Evolutionary conservation across 2,797 vertebrate species (phyloP).

Genomic region (Leucoraja ocellata): DNA sequence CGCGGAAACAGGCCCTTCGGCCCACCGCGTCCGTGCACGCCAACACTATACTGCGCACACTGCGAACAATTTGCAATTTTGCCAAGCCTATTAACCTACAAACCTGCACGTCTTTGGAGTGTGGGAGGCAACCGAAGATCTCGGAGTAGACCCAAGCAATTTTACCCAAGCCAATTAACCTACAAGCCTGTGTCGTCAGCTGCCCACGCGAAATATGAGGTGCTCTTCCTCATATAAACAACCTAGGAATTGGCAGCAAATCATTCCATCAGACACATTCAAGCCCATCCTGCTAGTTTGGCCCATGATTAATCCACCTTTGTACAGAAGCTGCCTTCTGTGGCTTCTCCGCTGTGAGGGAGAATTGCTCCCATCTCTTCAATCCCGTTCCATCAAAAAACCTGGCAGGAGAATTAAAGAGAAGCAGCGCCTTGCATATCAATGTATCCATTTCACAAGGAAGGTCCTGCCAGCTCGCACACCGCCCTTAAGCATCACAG

Average conservation of each 20-base stretch:
- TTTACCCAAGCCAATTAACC: no score
- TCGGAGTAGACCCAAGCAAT: no score
- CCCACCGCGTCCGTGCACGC: no score
- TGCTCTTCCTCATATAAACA: no score
- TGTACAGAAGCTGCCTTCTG: background rate
- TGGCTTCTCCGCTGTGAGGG: background rate
- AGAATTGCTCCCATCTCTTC: background rate
- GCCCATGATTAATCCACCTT: constrained; percentile 7
- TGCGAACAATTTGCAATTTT: no score
- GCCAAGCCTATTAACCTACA: no score
- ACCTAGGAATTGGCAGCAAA: background rate
- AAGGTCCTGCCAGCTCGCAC: background rate
- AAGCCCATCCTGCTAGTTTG: background rate
- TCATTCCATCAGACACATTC: background rate
- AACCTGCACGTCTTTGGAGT: no score
- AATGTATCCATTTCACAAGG: constrained; percentile 4
- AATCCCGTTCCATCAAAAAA: background rate
- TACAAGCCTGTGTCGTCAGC: no score
- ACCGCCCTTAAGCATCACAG: background rate
- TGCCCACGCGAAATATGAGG: no score
- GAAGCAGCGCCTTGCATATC: constrained; percentile 2
- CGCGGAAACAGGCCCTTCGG: no score
- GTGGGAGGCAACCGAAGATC: no score
- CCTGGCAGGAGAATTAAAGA: constrained; percentile 18
- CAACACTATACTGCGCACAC: no score